Evolutionary conservation across 1,140 invertebrate species (phyloP).

Genomic region (Macrotrachela quadricornifera): DNA sequence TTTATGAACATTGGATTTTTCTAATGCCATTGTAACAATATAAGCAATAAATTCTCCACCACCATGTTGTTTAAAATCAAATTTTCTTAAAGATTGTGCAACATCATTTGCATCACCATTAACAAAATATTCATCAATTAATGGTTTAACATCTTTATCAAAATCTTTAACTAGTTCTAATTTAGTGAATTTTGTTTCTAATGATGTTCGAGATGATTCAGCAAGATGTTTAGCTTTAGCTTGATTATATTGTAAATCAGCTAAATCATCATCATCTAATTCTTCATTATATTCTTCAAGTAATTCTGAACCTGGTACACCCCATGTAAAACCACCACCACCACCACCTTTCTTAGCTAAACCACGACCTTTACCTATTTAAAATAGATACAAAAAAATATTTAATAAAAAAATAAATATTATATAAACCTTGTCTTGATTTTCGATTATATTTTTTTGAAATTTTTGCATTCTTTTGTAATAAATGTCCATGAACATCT

Average conservation of each 20-base stretch:
- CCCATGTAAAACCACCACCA: conserved; percentile 66
- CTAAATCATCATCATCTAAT: conserved; percentile 40
- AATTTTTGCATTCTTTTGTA: too few relatives aligned
- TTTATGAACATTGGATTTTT: conserved; percentile 66
- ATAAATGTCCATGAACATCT: too few relatives aligned
- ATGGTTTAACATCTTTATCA: conserved; percentile 46
- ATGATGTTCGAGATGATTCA: too few relatives aligned
- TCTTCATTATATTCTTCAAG: conserved; percentile 48
- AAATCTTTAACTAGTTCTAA: conserved; percentile 39
- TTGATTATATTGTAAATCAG: not conserved
- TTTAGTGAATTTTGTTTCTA: conserved; percentile 43
- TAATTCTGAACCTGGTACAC: conserved; percentile 52
- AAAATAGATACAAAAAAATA: too few relatives aligned
- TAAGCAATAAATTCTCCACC: not conserved
- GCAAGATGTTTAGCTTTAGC: conserved; percentile 34
- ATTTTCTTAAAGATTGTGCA: conserved; percentile 12
- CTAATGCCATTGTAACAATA: conserved; percentile 53
- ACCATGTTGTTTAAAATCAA: conserved; percentile 20
- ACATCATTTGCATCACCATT: conserved; percentile 60
- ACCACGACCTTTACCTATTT: conserved; percentile 37
- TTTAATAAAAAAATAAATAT: too few relatives aligned
- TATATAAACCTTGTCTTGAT: too few relatives aligned
- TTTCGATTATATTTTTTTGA: too few relatives aligned
- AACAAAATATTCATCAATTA: conserved; percentile 60
- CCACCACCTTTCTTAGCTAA: conserved; percentile 62